These are phyloP conservation scores for Galbula dea DNA, from an alignment of 2,113 vertebrate genomes.

Conservation along the genomic window DNA sequence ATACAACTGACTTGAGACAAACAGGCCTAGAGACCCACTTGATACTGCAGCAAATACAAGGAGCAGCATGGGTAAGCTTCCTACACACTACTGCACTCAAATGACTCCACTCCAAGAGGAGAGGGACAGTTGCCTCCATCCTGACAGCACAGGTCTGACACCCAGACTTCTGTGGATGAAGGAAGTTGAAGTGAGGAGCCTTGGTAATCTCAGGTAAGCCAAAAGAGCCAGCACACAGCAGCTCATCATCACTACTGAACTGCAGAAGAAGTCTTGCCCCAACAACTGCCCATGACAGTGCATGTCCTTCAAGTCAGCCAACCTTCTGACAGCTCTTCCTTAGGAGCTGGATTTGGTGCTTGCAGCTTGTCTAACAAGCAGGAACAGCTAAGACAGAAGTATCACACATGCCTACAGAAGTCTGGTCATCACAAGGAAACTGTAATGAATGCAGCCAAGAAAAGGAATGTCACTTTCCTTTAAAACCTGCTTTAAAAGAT, in stretches of 20 bases:
- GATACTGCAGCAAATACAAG: neutral
- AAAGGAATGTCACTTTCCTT: constrained; percentile 51
- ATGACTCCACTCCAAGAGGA: neutral
- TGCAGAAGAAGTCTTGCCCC: neutral
- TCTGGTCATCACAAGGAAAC: neutral
- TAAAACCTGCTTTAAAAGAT: neutral
- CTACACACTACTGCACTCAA: neutral
- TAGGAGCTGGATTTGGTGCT: neutral
- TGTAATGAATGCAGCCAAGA: constrained; percentile 4
- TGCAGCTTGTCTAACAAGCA: constrained; percentile 4
- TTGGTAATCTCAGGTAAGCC: neutral
- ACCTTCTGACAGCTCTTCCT: neutral
- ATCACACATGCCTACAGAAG: neutral
- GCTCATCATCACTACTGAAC: neutral
- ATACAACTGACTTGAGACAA: neutral
- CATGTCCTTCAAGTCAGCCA: neutral
- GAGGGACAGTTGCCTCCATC: neutral
- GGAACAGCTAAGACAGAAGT: neutral
- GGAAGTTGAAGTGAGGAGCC: neutral
- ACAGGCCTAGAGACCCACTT: neutral
- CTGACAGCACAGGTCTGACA: neutral
- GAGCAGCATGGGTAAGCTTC: neutral
- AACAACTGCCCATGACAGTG: neutral
- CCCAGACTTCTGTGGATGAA: neutral
- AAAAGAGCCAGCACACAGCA: neutral